These are phyloP conservation scores for Aphelenchoides avenae DNA, from an alignment of 1,140 invertebrate species.

Conservation along the genomic window DNA sequence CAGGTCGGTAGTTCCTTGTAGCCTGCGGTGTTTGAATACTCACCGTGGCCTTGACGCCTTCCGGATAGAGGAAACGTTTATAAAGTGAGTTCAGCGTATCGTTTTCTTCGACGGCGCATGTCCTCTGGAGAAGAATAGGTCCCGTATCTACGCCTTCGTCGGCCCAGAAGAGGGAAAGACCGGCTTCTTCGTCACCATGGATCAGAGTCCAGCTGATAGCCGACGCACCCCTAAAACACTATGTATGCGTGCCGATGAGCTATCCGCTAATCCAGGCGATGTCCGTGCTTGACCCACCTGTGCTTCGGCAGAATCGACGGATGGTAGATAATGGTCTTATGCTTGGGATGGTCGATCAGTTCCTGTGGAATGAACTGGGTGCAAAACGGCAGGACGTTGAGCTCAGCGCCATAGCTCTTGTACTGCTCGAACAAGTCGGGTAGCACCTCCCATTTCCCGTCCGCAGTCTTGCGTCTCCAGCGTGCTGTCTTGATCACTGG, in stretches of 20 bases:
- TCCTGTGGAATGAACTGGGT: conserved; percentile 96
- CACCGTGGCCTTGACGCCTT: conserved; percentile 70
- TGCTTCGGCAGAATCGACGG: conserved; percentile 86
- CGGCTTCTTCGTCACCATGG: conserved; percentile 80
- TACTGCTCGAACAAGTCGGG: conserved; percentile 80
- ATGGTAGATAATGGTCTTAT: conserved; percentile 88
- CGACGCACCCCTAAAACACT: conserved; percentile 70
- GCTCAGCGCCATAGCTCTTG: conserved; percentile 76
- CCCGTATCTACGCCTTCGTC: conserved; percentile 93
- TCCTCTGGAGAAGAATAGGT: conserved; percentile 79
- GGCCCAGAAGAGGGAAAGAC: conserved; percentile 90
- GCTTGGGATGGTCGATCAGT: conserved; percentile 77
- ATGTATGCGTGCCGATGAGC: background rate
- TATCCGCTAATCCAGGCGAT: background rate
- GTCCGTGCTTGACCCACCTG: conserved; percentile 60
- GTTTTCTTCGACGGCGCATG: conserved; percentile 72
- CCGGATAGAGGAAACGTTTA: conserved; percentile 75
- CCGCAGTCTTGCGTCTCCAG: conserved; percentile 77
- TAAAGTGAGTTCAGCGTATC: conserved; percentile 89
- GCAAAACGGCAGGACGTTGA: conserved; percentile 92
- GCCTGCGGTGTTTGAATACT: conserved; percentile 36
- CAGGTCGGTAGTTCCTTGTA: too few species aligned
- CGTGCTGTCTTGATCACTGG: conserved; percentile 85
- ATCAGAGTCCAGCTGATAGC: conserved; percentile 94
- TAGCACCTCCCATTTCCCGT: conserved; percentile 64